phyloP scores from a whole-genome alignment of 2,113 vertebrate species.

The Pseudorhombus dupliciocellatus region DNA sequence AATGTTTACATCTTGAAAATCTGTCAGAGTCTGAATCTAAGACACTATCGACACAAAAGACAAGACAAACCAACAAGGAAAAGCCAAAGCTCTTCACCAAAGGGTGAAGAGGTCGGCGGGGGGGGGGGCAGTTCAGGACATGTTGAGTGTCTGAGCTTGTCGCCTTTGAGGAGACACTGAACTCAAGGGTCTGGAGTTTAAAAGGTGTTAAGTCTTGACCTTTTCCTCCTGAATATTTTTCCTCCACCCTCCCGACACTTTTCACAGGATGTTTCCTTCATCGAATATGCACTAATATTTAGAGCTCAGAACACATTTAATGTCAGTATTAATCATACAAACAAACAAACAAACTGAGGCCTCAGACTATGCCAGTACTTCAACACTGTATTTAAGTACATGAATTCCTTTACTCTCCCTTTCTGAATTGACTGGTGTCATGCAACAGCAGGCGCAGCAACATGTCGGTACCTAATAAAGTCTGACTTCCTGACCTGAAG shows the following conservation, averaged over 20 bases:
- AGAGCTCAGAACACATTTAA: background rate
- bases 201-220: background rate
- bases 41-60: no score
- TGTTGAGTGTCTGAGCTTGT: no score
- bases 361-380: background rate
- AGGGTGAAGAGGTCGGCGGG: constrained; percentile 8
- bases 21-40: no score
- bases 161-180: no score
- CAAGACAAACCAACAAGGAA: no score
- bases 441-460: constrained; percentile 29
- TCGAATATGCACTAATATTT: background rate
- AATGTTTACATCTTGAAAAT: no score
- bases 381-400: background rate
- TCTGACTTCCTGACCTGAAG: constrained; percentile 37
- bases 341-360: background rate
- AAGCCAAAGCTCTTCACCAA: no score
- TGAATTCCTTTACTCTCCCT: background rate
- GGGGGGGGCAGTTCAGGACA: constrained; percentile 21
- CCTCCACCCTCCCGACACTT: no score
- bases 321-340: background rate
- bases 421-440: background rate
- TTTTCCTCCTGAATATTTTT: no score
- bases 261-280: no score
- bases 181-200: background rate
- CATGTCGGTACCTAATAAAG: constrained; percentile 33